Evolutionary conservation across 1,140 invertebrate genomes (phyloP).

Genomic region (Drosophila pectinifera): DNA sequence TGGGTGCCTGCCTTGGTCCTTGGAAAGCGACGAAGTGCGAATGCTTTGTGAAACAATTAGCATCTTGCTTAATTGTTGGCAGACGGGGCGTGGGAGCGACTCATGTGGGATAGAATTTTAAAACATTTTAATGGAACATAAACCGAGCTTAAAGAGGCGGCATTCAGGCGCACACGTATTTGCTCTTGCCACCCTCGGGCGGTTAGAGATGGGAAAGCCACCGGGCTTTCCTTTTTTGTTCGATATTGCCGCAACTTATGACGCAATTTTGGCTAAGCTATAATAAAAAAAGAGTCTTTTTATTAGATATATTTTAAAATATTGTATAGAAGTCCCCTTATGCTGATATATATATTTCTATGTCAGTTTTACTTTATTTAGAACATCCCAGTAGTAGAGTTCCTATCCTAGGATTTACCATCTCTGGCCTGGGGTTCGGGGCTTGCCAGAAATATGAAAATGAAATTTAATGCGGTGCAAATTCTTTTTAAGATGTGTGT

Average conservation of each 20-base stretch:
- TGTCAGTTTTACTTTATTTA: too few species aligned
- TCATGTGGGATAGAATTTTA: constrained; percentile 55
- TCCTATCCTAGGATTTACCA: too few species aligned
- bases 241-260: background rate
- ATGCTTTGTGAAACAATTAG: constrained; percentile 79
- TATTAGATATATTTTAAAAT: background rate
- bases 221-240: too few species aligned
- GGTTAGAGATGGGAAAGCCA: constrained; percentile 17
- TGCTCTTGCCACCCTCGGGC: constrained; percentile 15
- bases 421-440: background rate
- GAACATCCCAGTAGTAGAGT: too few species aligned
- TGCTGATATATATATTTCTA: too few species aligned
- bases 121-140: constrained; percentile 78
- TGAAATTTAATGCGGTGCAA: constrained; percentile 67
- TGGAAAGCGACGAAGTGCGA: constrained; percentile 77
- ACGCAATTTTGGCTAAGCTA: background rate
- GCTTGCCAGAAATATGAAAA: constrained; percentile 39
- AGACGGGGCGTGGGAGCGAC: constrained; percentile 7
- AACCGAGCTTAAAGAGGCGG: constrained; percentile 52
- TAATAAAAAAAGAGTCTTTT: rapidly evolving
- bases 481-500: constrained; percentile 56
- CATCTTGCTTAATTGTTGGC: constrained; percentile 73
- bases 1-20: constrained; percentile 25
- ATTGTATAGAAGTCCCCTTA: too few species aligned
- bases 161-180: constrained; percentile 1